A percentile compares a stretch with the other conserved stretches of the same genome.
Conservation (phyloP, 2,113 vertebrate genomes). For the Brachyhypopomus occidentalis region DNA sequence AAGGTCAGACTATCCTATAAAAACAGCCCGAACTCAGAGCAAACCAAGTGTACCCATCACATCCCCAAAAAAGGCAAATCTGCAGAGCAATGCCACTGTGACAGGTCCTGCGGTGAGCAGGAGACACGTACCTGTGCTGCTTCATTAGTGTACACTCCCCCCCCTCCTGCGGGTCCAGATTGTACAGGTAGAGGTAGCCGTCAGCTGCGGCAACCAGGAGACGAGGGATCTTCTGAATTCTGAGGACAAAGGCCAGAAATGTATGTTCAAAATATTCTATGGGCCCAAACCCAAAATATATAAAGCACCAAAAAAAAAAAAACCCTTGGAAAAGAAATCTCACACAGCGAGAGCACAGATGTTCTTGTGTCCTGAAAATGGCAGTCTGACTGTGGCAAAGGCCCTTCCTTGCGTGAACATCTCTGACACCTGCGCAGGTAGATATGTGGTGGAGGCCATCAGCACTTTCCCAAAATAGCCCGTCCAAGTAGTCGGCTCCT, state of each 20-base stretch:
- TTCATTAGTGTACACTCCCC: slow-evolving; percentile 98
- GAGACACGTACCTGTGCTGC: slow-evolving; percentile 73
- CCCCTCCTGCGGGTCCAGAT: slow-evolving; percentile 95
- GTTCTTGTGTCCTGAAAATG: slow-evolving; percentile 98
- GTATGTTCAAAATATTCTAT: not conserved
- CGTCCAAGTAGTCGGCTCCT: slow-evolving; percentile 98
- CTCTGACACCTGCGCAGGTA: slow-evolving; percentile 96
- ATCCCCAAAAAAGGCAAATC: not conserved
- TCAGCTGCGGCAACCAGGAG: slow-evolving; percentile 93
- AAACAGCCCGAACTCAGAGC: not conserved
- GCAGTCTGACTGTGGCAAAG: slow-evolving; percentile 94
- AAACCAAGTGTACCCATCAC: not conserved
- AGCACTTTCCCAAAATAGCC: slow-evolving; percentile 95
- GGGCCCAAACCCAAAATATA: no score
- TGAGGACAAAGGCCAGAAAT: slow-evolving; percentile 55
- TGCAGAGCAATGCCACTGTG: not conserved
- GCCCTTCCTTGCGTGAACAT: slow-evolving; percentile 99
- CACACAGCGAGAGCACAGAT: slow-evolving; percentile 95
- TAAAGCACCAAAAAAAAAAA: not conserved
- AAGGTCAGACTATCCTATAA: no score
- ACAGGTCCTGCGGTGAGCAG: not conserved
- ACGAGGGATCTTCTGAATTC: slow-evolving; percentile 97
- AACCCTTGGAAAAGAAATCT: slow-evolving; percentile 57
- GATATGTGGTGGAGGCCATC: slow-evolving; percentile 95
- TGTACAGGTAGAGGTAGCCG: slow-evolving; percentile 97